Percentiles rank a stretch among this genome's conserved stretches.
These are phyloP conservation scores for Phalacrocorax carbo DNA, from an alignment of 2,113 vertebrate species.

Conservation along the genomic window DNA sequence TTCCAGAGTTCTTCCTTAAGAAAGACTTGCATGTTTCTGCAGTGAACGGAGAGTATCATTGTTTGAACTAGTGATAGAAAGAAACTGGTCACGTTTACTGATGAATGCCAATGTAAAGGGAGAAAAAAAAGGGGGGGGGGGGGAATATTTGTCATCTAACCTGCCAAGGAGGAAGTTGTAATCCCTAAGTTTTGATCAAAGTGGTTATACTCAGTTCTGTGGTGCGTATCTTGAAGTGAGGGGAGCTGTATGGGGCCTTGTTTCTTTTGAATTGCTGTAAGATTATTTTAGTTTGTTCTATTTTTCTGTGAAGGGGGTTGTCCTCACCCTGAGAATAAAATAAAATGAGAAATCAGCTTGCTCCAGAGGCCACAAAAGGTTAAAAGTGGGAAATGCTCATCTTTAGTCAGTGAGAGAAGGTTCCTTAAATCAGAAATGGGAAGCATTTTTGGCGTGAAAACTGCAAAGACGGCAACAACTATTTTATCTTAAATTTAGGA, in stretches of 20 bases:
- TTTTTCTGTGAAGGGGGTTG: background rate
- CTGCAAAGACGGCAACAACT: background rate
- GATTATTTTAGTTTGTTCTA: background rate
- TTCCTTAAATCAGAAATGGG: background rate
- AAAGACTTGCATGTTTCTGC: background rate
- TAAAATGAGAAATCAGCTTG: background rate
- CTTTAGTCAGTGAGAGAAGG: background rate
- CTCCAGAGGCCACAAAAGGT: background rate
- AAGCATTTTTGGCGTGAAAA: background rate
- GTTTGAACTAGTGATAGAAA: background rate
- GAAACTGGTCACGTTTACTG: rapidly evolving
- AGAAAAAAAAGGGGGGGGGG: no score
- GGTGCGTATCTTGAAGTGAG: background rate
- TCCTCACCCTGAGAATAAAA: background rate
- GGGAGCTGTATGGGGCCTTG: background rate
- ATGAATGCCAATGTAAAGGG: background rate
- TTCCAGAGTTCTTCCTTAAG: background rate
- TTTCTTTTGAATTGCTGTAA: background rate
- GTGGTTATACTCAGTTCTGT: background rate
- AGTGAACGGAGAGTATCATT: background rate
- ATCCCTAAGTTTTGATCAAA: background rate
- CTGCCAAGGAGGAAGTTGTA: background rate
- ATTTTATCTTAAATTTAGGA: background rate
- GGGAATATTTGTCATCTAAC: background rate
- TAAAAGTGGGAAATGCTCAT: background rate